Evolutionary conservation across 2,113 vertebrate species (phyloP), one percentile per base, ranked within the genome.

Genomic region (Hydrochoerus hydrochaeris): DNA sequence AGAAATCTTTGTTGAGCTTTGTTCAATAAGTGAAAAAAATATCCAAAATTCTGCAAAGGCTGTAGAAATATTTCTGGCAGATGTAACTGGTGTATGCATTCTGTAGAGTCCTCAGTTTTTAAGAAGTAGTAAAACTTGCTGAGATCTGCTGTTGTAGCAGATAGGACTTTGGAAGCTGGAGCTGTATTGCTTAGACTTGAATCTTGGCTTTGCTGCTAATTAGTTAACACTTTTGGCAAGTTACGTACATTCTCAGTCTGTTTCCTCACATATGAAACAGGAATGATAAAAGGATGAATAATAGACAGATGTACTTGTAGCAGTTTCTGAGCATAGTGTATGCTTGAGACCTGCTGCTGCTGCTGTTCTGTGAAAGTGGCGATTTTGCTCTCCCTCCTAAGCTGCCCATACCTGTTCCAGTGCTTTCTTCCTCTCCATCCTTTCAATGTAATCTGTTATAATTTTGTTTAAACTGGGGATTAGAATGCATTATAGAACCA

Each of bases 1-100:
- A 58, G 80, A 86, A 90, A 75, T 89, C 62, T 80, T 84, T 41
- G 32, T 65, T 89, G 57, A 65, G 5, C 83, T 95, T 89, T 85
- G 32, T 24, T 26, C 62, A 58, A 28, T 65, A 62, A 84, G 8
- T 41, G 75, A 35, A 77, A 52, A 52, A 12, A 73, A 71, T 75
- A 35, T 81, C 38, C 63, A 85, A n/a, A 80, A 30, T 85, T 95
- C 63, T 67, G 62, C 44, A 90, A 90, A 95, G 28, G 2, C 57
- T 58, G 2, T 65, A 89, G 80, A 65, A 58, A 90, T 81, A 60
- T 2, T 77, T 63, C 38, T 65, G 20, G 41, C 49, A 69, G 41
- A 22, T 81, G 41, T 22, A 73, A 46, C 7, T 19, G 73, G 26
- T 9, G 20, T 46, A n/a, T 26, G 26, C 19, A 49, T 19, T 71